Base-by-base conservation (phyloP, 2,888 invertebrate genomes). In the Athalia cordata region DNA sequence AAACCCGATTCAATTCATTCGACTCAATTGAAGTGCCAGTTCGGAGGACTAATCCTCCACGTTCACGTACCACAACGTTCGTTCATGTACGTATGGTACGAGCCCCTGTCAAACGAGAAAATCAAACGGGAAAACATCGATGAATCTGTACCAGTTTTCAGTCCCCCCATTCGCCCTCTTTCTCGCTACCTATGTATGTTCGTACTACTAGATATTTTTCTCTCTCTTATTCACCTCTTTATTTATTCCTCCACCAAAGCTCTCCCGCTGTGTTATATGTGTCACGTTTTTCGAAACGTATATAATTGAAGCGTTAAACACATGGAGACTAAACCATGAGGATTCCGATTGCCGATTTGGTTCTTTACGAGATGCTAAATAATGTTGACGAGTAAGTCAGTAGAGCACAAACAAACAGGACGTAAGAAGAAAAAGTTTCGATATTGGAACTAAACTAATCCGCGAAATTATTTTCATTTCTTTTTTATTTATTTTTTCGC, bases 1-100 rank as follows among this genome's bases (percentile, higher is more conserved):
- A 64, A 64, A 43, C 55, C 62, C 75, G 52, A 75, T 62, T 75
- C 75, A 64, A 75, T 75, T 75, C 75, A 64, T 75, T 64, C 62
- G 75, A 62, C 75, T 75, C 62, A 75, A 75, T 75, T 75, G 62
- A 64, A 75, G 75, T 62, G 75, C 75, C 64, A 49, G 62, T 59
- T 72, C 68, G 29, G 68, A 68, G 59, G 72, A 72, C 72, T 72
- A 68, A 68, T 68, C 68, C 55, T 68, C 11, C 29, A 29, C 50
- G 55, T 68, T 68, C 52, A 5, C 52, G 68, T 55, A 55, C 43
- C 43, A 6, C 52, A 43, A 47, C 47, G 47, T 47, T 13, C 45
- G 72, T 43, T n/a, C 45, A n/a, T 45, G 6, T n/a, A 3, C 15
- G 4, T 45, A 57, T 45, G n/a, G 43, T n/a, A 7, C 59, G 9